Evolutionary conservation across 2,113 vertebrate species (phyloP).

Genomic region (Seriola quinqueradiata): DNA sequence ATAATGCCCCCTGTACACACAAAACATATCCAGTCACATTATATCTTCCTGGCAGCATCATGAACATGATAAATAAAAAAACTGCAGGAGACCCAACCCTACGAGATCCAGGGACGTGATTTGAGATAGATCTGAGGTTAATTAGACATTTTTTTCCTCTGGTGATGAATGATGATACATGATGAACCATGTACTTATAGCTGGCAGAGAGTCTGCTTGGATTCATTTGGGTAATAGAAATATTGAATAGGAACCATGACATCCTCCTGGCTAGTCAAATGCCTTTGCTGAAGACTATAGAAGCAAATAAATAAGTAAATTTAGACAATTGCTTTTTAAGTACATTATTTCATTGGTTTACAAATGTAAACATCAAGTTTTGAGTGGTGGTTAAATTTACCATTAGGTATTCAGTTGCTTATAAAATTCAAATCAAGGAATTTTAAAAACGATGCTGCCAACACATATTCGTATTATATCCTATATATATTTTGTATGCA

Average conservation of each 20-base stretch:
- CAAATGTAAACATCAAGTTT: too few species aligned
- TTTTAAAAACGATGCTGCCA: too few species aligned
- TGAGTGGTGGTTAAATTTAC: too few species aligned
- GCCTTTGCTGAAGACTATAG: background rate
- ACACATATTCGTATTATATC: too few species aligned
- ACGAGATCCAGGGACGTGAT: background rate
- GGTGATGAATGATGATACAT: too few species aligned
- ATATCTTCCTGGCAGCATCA: too few species aligned
- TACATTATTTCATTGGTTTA: too few species aligned
- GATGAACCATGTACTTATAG: background rate
- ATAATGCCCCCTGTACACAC: conserved; percentile 89
- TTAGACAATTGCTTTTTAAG: too few species aligned
- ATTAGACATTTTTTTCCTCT: background rate
- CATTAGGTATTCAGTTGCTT: too few species aligned
- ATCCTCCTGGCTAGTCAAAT: background rate
- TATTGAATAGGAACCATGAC: background rate
- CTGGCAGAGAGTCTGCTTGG: background rate
- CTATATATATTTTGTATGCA: background rate
- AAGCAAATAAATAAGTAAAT: too few species aligned
- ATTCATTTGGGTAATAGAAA: background rate
- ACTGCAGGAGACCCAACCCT: background rate
- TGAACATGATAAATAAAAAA: background rate
- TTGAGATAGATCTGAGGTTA: background rate
- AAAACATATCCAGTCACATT: background rate
- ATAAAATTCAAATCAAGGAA: too few species aligned